Base-by-base conservation (phyloP, 2,113 vertebrate species). In the Plotosus lineatus region DNA sequence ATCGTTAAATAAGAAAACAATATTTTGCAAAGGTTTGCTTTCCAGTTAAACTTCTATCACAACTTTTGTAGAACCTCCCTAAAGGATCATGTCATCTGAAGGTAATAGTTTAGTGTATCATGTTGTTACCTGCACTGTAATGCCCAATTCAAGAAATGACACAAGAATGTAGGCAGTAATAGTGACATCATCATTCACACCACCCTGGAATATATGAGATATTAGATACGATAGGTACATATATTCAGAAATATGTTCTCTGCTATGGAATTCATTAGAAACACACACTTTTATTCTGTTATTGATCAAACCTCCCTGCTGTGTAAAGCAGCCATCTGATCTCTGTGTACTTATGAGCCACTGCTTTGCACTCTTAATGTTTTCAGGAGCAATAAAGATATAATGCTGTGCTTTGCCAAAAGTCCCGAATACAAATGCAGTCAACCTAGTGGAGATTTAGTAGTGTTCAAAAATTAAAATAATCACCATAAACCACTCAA, bases 161-260 rank as follows among this genome's bases (percentile, higher is more conserved):
- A 89, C 91, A 55, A 92, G 84, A 38, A 95, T 83, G 75, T 94
- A 95, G 6, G 94, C 94, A 26, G 88, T 94, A 77, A 96, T 87
- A 0, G 93, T 94, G 48, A 95, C 88, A 3, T 92, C 89, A 69
- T 95, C 93, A 1, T 92, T 91, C 75, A 95, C 94, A 8, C 92
- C 93, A 0, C 94, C 94, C 95, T 96, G 88, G 8, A 56, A 74
- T 75, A 84, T 10, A 81, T 1, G 2, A 11, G 40, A 12, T 26
- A 23, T 42, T 11, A 36, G 28, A 61, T 61, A 3, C 4, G 28
- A 31, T 42, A 14, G 3, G 26, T 48, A 33, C 4, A 72, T 50
- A 6, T 50, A 72, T 72, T 77, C 3, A 53, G 5, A 46, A 46
- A 28, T 31, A 38, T 21, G 4, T 46, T 63, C 6, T 40, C 4